phyloP scores from a whole-genome alignment of 1,140 invertebrate genomes.

The Sipha flava region DNA sequence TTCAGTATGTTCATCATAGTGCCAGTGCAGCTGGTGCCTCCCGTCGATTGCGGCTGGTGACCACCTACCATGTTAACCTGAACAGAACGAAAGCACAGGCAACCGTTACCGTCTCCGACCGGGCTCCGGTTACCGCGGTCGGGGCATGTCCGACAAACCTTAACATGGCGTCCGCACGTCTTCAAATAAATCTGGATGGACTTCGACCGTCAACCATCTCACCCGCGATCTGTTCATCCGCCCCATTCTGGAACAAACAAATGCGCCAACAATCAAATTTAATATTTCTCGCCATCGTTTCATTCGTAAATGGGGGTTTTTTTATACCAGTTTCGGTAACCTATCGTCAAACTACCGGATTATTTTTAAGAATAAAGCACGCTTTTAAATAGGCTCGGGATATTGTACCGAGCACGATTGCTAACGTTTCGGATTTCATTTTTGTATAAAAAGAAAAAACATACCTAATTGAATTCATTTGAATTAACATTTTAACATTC shows the following conservation, averaged over 20 bases:
- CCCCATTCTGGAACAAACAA: slow-evolving; percentile 14
- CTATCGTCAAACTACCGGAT: too few relatives aligned
- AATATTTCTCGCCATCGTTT: too few relatives aligned
- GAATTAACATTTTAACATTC: too few relatives aligned
- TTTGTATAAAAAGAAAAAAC: too few relatives aligned
- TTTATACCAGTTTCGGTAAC: too few relatives aligned
- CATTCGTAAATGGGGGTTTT: too few relatives aligned
- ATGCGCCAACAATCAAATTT: too few relatives aligned
- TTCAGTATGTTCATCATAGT: slow-evolving; percentile 62
- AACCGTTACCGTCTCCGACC: background rate
- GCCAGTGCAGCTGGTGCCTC: background rate
- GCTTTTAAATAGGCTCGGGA: too few relatives aligned
- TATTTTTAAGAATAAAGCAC: too few relatives aligned
- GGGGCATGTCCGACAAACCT: background rate
- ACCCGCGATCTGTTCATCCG: background rate
- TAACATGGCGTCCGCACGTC: background rate
- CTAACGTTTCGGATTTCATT: too few relatives aligned
- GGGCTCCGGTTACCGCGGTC: background rate
- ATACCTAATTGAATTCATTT: too few relatives aligned
- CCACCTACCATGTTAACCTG: slow-evolving; percentile 22
- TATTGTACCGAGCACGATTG: too few relatives aligned
- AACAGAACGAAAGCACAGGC: background rate
- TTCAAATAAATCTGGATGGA: background rate
- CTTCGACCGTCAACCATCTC: background rate
- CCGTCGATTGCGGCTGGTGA: slow-evolving; percentile 14